Evolutionary conservation across 64 coral and sea anemone genomes (phyloP).

Genomic region (Cladopsammia gracilis): DNA sequence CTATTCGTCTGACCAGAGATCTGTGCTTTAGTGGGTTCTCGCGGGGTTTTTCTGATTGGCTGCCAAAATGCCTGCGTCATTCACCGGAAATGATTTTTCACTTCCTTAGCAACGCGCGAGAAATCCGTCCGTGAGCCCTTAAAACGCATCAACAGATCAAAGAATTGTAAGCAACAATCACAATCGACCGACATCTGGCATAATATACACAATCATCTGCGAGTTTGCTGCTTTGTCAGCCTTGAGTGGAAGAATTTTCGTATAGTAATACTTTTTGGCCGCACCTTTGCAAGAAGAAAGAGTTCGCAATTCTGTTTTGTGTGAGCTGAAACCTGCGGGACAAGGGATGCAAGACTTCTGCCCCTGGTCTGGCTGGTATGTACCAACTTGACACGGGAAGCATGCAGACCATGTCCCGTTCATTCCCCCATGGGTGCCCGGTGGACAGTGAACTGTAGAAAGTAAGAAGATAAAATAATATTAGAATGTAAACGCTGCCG

Average conservation of each 20-base stretch:
- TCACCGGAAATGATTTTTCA: too few relatives aligned
- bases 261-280: neutral
- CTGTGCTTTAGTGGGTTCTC: too few relatives aligned
- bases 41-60: too few relatives aligned
- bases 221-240: neutral
- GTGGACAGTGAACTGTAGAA: constrained; percentile 40
- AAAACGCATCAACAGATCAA: too few relatives aligned
- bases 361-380: constrained; percentile 55
- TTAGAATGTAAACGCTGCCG: too few relatives aligned
- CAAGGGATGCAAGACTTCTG: constrained; percentile 32
- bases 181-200: too few relatives aligned
- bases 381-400: constrained; percentile 18
- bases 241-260: neutral
- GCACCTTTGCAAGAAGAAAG: constrained; percentile 38
- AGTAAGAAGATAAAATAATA: neutral
- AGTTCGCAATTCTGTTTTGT: neutral
- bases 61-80: too few relatives aligned
- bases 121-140: too few relatives aligned
- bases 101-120: too few relatives aligned
- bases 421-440: constrained; percentile 14
- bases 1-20: too few relatives aligned
- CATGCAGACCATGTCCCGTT: neutral
- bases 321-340: constrained; percentile 13
- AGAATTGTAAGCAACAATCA: too few relatives aligned
- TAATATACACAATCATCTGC: too few relatives aligned